Base-by-base conservation (phyloP, 2,888 invertebrate genomes). In the Luffia ferchaultella region DNA sequence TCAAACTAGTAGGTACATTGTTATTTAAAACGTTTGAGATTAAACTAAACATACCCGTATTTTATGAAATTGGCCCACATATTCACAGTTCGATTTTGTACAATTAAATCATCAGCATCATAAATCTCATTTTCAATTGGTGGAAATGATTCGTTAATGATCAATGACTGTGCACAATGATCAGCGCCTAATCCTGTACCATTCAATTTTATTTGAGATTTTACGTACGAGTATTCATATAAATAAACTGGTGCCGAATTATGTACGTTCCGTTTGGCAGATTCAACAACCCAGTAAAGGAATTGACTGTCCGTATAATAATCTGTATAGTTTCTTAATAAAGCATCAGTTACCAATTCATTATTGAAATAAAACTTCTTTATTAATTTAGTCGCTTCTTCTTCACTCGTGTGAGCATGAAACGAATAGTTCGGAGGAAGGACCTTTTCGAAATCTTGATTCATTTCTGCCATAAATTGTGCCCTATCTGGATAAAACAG, bases 61-160 rank as follows among this genome's bases (percentile, higher is more conserved):
- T 49, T 49, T 19, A 19, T 40, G 16, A 49, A 49, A 17, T 49
- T 43, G 18, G 2, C 12, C 49, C 49, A 49, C 49, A 49, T 49
- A 9, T 18, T 43, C 2, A 43, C 3, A 20, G 43, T 42, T 9
- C 49, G 40, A 19, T 49, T 19, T 20, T 43, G 49, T 19, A 49
- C 42, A 9, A 49, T 40, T 19, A 19, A 19, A 43, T 49, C 49
- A 43, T 49, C 20, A 1, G 3, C 43, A 2, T 19, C 20, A 12
- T 30, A 30, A n/a, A n/a, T n/a, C n/a, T n/a, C n/a, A 12, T 30
- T 30, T 12, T 3, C 30, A 12, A 12, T 3, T 30, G 30, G 12
- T 3, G 30, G 12, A 7, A 30, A 7, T 12, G 30, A 30, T 30
- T 30, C 30, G 12, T 7, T 3, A 30, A 30, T 30, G 3, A 30